Base-by-base conservation (phyloP, 2,888 invertebrate species). In the Punctoribates punctum region DNA sequence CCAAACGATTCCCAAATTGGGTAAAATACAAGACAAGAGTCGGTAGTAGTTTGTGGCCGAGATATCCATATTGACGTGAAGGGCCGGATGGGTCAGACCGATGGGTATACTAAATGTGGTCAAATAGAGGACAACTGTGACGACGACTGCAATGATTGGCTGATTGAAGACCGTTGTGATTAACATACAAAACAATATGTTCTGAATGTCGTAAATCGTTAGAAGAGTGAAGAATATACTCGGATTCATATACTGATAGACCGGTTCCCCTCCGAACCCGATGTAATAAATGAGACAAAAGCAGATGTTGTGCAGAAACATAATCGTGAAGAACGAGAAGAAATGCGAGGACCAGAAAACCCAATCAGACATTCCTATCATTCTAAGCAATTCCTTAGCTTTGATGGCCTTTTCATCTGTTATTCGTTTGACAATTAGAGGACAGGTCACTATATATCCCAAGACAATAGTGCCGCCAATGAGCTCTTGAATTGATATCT, bases 351-450 rank as follows among this genome's bases (percentile, higher is more conserved):
- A 51, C 79, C 79, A 80, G 42, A 80, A 80, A 15, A 78, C 74
- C 67, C 62, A 75, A 70, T 80, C 79, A 11, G 78, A 77, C 75
- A 80, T 76, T n/a, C 80, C 80, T 78, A 80, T 80, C 80, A 80
- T 80, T 57, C 79, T 77, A 23, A 80, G 38, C 34, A 80, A 34
- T 54, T 80, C 80, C 62, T 79, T 79, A 8, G 78, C 75, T 42
- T 78, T 73, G 42, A 73, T 77, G 3, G 48, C 54, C 29, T 80
- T 80, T 76, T 80, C 80, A 25, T 78, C 78, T 0, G 79, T 77
- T 23, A 79, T 74, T 67, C 78, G 75, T 73, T 75, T 78, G 5
- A 79, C 76, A 23, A 80, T 76, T 54, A 78, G 73, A 23, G 77
- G 73, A 46, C 74, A 57, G 34, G 78, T 77, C 25, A 79, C 29